phyloP scores from a whole-genome alignment of 2,797 vertebrate species.

The Chromobotia macracanthus region DNA sequence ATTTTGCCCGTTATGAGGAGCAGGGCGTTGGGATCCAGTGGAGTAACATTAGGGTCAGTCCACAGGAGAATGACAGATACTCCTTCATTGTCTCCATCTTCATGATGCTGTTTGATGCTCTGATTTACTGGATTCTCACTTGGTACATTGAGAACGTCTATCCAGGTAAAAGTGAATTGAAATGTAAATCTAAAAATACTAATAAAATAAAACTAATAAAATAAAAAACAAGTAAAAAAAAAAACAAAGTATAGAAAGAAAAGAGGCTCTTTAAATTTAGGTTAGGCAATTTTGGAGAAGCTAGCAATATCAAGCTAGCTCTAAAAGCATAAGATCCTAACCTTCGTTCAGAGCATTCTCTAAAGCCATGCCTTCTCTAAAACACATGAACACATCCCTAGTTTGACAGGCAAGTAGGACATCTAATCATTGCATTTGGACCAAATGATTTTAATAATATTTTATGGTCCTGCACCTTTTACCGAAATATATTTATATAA shows the following conservation, averaged over 20 bases:
- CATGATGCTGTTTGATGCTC: constrained; percentile 91
- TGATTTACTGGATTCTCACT: constrained; percentile 87
- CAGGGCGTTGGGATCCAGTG: constrained; percentile 95
- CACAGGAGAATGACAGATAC: constrained; percentile 84
- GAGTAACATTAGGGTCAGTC: constrained; percentile 86
- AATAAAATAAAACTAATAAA: neutral
- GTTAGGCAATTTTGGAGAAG: no score
- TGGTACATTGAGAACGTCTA: constrained; percentile 98
- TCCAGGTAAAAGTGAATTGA: constrained; percentile 81
- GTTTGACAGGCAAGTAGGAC: no score
- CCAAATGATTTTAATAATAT: no score
- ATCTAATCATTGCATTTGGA: no score
- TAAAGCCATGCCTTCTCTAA: no score
- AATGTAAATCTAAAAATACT: no score
- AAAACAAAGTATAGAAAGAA: neutral
- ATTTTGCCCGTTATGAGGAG: constrained; percentile 89
- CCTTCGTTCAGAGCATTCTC: no score
- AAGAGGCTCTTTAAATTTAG: neutral
- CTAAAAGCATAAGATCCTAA: no score
- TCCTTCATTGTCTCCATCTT: constrained; percentile 85
- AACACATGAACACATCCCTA: no score
- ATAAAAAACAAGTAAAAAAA: neutral
- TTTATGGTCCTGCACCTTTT: no score
- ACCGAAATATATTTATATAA: neutral
- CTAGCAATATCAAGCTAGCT: no score